Base-by-base conservation (phyloP, 1,140 invertebrate species). In the Marisa cornuarietis region DNA sequence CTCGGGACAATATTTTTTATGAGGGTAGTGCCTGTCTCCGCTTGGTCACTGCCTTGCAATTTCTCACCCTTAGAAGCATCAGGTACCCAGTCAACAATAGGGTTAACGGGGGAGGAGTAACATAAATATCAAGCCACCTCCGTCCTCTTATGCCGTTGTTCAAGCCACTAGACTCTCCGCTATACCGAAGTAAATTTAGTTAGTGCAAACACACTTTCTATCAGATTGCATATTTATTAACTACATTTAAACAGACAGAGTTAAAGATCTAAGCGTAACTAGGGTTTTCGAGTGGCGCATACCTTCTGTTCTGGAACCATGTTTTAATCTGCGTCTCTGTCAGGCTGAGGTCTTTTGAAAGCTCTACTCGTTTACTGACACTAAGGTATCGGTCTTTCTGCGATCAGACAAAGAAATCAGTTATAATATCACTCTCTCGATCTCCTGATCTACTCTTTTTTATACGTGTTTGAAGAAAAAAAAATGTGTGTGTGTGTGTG, bases 311-410 rank as follows among this genome's bases (percentile, higher is more conserved):
- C 91, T 98, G 96, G 88, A 97, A 98, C 97, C 97, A 99, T 0
- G 97, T 99, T 90, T 99, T 99, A 78, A 99, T 97, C 92, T 99
- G 97, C 6, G 98, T 97, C 92, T 99, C 97, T 0, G 97, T 98
- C 18, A 99, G 91, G 79, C 94, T 95, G 13, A 99, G 88, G 0
- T 94, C 94, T 89, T 96, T 96, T 0, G 96, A 97, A 1, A 99
- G 91, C 85, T 99, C 96, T 94, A 98, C 95, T 71, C 97, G 92
- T 79, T 98, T 99, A 81, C 95, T 97, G 0, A 99, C 97, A 88
- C 96, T 98, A 14, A 98, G 92, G 89, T 98, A 99, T 90, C 98
- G 98, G 91, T 99, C 97, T 71, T 95, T 92, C 95, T 95, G 87
- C 16, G 88, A 83, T 73, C 54, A 65, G 20, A 51, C 3, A n/a